These are phyloP conservation scores for Collichthys lucidus DNA, from an alignment of 2,113 vertebrate genomes.

Conservation along the genomic window DNA sequence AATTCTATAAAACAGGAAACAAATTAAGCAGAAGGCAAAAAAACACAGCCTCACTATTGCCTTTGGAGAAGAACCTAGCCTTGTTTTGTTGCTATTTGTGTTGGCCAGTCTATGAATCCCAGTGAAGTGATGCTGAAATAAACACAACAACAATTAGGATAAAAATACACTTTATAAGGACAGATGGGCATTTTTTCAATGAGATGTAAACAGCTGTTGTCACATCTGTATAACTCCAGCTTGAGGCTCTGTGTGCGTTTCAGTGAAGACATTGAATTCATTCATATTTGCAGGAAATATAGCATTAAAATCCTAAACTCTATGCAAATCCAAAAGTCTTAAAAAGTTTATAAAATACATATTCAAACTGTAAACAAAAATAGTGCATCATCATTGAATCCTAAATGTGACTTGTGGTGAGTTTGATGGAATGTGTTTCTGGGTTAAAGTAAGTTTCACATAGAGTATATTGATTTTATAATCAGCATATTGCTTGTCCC, in stretches of 20 bases:
- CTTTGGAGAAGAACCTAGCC: neutral
- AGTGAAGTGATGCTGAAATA: conserved; percentile 5
- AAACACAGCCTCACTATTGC: neutral
- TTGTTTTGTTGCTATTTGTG: conserved; percentile 4
- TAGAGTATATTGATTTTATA: conserved; percentile 34
- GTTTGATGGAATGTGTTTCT: conserved; percentile 1
- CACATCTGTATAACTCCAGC: conserved; percentile 11
- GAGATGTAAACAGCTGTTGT: conserved; percentile 21
- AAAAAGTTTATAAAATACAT: conserved; percentile 20
- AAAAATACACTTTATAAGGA: conserved; percentile 31
- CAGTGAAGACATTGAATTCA: neutral
- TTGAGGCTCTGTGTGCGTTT: neutral
- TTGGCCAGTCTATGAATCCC: neutral
- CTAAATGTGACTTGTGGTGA: neutral
- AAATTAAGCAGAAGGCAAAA: neutral
- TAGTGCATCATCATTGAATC: neutral
- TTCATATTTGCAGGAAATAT: neutral
- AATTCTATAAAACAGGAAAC: neutral
- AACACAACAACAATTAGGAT: conserved; percentile 32
- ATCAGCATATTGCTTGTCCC: conserved; percentile 37
- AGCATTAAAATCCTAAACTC: neutral
- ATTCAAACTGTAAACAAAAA: conserved; percentile 14
- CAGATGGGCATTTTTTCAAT: conserved; percentile 1
- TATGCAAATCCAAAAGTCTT: neutral
- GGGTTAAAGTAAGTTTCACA: conserved; percentile 5